These are phyloP conservation scores for Chrysomela aeneicollis DNA, from an alignment of 2,888 invertebrate genomes.

Conservation along the genomic window DNA sequence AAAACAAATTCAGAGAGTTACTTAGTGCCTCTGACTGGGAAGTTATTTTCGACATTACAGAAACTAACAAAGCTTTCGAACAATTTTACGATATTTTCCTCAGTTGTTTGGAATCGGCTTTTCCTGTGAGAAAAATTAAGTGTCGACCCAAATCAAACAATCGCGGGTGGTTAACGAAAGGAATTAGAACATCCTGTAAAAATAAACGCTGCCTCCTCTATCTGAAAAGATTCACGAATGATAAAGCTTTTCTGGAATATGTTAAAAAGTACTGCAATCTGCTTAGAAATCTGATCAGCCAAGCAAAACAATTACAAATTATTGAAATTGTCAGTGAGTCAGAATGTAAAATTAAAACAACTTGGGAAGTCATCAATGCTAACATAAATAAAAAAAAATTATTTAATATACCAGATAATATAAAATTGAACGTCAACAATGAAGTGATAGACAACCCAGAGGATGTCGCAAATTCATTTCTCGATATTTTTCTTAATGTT, in stretches of 20 bases:
- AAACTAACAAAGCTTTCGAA: constrained; percentile 12
- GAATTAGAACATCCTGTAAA: constrained; percentile 6
- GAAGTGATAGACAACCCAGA: constrained; percentile 4
- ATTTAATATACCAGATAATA: constrained; percentile 2
- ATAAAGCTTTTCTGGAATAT: constrained; percentile 7
- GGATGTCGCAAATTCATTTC: no score
- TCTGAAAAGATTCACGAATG: not conserved
- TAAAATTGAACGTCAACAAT: not conserved
- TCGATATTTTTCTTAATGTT: constrained; percentile 70
- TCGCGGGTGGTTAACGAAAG: not conserved
- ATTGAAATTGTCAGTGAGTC: not conserved
- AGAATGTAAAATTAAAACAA: constrained; percentile 5
- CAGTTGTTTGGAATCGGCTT: not conserved
- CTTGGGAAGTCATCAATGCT: not conserved
- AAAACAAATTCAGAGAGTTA: constrained; percentile 17
- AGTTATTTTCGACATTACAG: constrained; percentile 11
- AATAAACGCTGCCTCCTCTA: constrained; percentile 5
- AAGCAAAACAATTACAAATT: not conserved
- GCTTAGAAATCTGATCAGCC: not conserved
- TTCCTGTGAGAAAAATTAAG: constrained; percentile 5
- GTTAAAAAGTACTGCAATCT: constrained; percentile 5
- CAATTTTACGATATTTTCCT: constrained; percentile 8
- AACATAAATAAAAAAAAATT: constrained; percentile 4
- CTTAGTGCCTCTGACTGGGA: constrained; percentile 14
- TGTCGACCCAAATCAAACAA: not conserved